Conservation (phyloP, 2,113 vertebrate species). For the Oncorhynchus keta region DNA sequence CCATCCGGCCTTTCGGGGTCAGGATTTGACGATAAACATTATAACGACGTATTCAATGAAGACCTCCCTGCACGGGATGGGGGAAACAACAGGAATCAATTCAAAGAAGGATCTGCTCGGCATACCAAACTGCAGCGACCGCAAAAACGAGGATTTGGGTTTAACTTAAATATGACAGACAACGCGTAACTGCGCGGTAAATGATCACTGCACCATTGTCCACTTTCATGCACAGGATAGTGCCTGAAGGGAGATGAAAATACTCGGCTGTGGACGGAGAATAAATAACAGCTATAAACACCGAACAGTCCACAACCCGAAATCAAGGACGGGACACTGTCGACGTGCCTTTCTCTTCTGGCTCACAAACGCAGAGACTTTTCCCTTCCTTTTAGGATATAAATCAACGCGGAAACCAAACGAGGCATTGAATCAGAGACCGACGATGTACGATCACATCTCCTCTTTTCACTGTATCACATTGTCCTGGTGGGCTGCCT, state of each 20-base stretch:
- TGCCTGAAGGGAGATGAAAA: too few relatives aligned
- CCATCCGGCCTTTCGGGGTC: slow-evolving; percentile 37
- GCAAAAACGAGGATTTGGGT: too few relatives aligned
- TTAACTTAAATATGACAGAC: too few relatives aligned
- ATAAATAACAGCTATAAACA: too few relatives aligned
- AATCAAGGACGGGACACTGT: too few relatives aligned
- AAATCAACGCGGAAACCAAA: background rate
- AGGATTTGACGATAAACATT: slow-evolving; percentile 1
- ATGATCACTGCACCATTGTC: too few relatives aligned
- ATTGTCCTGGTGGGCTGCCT: slow-evolving; percentile 2
- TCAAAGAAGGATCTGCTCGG: background rate
- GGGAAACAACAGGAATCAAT: background rate
- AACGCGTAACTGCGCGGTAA: too few relatives aligned
- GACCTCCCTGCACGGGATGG: background rate
- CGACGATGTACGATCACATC: background rate
- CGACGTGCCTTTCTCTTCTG: too few relatives aligned
- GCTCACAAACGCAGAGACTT: background rate
- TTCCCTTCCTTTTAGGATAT: background rate
- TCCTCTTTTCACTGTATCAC: background rate
- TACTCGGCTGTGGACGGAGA: too few relatives aligned
- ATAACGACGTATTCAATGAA: background rate
- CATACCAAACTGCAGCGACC: background rate
- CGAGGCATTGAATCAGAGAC: background rate
- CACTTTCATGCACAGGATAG: too few relatives aligned
- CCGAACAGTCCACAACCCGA: too few relatives aligned